Evolutionary conservation across 1,140 invertebrate species (phyloP), one percentile per base, ranked within the genome.

Genomic region (Papilio helenus): DNA sequence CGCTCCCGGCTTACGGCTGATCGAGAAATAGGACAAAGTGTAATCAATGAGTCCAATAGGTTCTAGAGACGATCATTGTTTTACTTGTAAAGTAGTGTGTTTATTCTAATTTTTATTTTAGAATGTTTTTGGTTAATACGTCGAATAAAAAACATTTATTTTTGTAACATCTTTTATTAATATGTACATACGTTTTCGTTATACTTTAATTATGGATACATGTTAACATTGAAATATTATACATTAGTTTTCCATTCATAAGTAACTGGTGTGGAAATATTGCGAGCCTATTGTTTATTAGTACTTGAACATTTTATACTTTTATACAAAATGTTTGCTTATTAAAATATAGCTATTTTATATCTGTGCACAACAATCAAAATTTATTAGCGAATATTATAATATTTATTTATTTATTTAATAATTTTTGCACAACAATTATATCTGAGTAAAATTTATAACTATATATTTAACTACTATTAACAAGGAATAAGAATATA

Each of bases 311-410:
- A 34, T 29, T 39, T 29, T 61, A 46, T 39, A 55, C n/a, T 29
- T 76, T 76, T 76, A 76, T 76, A 76, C 51, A 76, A 76, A 76
- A 55, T 58, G 74, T 76, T 34, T 26, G 51, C 16, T 58, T 58
- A 76, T 58, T 55, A 29, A 29, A 68, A 76, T 74, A 44, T 49
- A 74, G 14, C 20, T 49, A 34, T 68, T 68, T 29, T 68, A 16
- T 29, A 68, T 68, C 61, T 68, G 61, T 34, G 61, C 61, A 29
- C 26, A 68, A 68, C 61, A 68, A 68, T 68, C 26, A 68, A 68
- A 68, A 68, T 68, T 23, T 61, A 61, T 23, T 68, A 68, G 61
- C 10, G 23, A 68, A 14, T 34, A 65, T 26, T n/a, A n/a, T n/a
- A n/a, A n/a, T n/a, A n/a, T n/a, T n/a, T 26, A 61, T 61, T 23